These are phyloP conservation scores for Lithophane ornitopus DNA, from an alignment of 2,888 invertebrate genomes.

Conservation along the genomic window DNA sequence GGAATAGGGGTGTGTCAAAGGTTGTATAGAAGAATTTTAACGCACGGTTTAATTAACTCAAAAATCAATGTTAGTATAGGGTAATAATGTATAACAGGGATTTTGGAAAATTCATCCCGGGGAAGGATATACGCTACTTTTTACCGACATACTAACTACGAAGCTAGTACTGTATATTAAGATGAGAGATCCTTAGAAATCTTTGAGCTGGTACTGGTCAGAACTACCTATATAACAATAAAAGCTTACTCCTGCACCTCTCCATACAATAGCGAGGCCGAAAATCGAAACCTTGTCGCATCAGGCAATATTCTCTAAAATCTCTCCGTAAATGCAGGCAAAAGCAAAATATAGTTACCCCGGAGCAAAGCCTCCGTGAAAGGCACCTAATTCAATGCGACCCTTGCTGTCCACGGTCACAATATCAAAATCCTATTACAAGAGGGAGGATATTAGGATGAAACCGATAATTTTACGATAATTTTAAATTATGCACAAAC, in stretches of 20 bases:
- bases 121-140: too few species aligned
- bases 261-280: conserved; percentile 34
- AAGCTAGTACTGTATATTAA: too few species aligned
- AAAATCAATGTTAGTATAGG: too few species aligned
- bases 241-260: neutral
- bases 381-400: conserved; percentile 60
- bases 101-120: too few species aligned
- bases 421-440: conserved; percentile 68
- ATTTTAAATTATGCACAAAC: too few species aligned
- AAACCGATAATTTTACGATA: conserved; percentile 25
- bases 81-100: too few species aligned
- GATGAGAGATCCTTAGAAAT: neutral
- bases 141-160: too few species aligned
- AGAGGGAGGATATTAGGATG: neutral
- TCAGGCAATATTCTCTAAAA: conserved; percentile 55
- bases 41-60: too few species aligned
- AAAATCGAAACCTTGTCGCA: conserved; percentile 47
- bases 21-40: too few species aligned
- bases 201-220: neutral
- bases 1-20: too few species aligned
- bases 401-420: conserved; percentile 49
- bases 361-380: conserved; percentile 56
- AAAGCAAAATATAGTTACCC: conserved; percentile 60
- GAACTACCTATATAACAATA: neutral
- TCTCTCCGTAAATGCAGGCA: conserved; percentile 52